A percentile compares a stretch with the other conserved stretches of the same genome.
phyloP scores from a whole-genome alignment of 2,888 invertebrate species.

The Andrena minutula region DNA sequence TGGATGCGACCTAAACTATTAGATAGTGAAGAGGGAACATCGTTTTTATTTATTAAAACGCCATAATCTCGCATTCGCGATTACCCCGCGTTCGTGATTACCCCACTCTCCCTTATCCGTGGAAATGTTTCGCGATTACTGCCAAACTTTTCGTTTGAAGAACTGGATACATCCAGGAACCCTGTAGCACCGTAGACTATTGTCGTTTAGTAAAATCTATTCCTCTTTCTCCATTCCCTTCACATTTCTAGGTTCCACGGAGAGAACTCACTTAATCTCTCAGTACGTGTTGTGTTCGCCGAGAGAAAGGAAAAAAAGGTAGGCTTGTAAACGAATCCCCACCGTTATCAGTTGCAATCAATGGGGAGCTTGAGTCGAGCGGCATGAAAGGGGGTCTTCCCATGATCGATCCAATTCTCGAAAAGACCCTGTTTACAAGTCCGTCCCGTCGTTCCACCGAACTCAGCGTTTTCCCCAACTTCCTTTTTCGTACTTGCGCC shows the following conservation, averaged over 20 bases:
- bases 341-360: conserved; percentile 64
- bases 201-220: not conserved
- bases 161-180: no score
- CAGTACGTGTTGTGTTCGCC: conserved; percentile 3
- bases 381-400: conserved; percentile 39
- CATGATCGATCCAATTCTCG: conserved; percentile 49
- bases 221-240: not conserved
- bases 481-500: conserved; percentile 15
- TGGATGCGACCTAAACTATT: no score
- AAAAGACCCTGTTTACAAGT: conserved; percentile 60
- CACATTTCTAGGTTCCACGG: not conserved
- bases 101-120: no score
- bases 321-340: conserved; percentile 24
- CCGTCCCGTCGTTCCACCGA: conserved; percentile 26
- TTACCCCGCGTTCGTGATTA: no score
- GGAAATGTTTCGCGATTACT: no score
- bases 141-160: no score
- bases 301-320: not conserved
- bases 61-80: no score
- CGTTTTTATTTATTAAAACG: no score
- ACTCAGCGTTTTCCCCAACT: conserved; percentile 35
- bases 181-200: no score
- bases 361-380: conserved; percentile 18
- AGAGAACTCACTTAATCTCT: conserved; percentile 8
- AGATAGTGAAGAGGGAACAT: no score